Evolutionary conservation across 2,888 invertebrate species (phyloP).

Genomic region (Eristalis arbustorum): DNA sequence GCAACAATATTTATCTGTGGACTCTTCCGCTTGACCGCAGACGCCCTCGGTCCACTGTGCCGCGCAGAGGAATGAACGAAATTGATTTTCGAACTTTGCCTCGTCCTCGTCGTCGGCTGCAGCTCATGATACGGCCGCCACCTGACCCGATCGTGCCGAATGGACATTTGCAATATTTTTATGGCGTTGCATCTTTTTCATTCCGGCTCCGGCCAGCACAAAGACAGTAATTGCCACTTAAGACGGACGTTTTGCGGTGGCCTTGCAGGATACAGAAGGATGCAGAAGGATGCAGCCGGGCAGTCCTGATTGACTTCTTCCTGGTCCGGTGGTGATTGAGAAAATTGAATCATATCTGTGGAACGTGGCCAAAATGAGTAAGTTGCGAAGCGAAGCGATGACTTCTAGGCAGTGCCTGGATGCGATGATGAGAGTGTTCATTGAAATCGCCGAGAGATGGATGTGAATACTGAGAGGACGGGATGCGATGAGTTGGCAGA

Average conservation of each 20-base stretch:
- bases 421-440: constrained; percentile 26
- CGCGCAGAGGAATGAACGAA: constrained; percentile 48
- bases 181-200: constrained; percentile 50
- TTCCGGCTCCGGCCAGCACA: neutral
- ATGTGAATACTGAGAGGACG: neutral
- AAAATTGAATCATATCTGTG: constrained; percentile 68
- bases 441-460: neutral
- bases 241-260: constrained; percentile 61
- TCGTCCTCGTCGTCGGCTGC: neutral
- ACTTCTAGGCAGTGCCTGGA: constrained; percentile 17
- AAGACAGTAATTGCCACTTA: constrained; percentile 67
- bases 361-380: constrained; percentile 55
- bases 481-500: neutral
- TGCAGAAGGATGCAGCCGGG: neutral
- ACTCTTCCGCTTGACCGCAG: constrained; percentile 69
- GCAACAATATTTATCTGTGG: constrained; percentile 70
- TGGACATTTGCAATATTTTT: constrained; percentile 58
- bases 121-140: constrained; percentile 35
- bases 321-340: constrained; percentile 35
- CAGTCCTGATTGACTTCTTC: constrained; percentile 19
- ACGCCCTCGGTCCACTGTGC: constrained; percentile 56
- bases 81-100: constrained; percentile 52
- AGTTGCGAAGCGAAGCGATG: constrained; percentile 26
- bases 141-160: constrained; percentile 20
- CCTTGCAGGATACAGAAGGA: constrained; percentile 39